Evolutionary conservation across 2,797 vertebrate species (phyloP).

Genomic region (Eremophila alpestris): DNA sequence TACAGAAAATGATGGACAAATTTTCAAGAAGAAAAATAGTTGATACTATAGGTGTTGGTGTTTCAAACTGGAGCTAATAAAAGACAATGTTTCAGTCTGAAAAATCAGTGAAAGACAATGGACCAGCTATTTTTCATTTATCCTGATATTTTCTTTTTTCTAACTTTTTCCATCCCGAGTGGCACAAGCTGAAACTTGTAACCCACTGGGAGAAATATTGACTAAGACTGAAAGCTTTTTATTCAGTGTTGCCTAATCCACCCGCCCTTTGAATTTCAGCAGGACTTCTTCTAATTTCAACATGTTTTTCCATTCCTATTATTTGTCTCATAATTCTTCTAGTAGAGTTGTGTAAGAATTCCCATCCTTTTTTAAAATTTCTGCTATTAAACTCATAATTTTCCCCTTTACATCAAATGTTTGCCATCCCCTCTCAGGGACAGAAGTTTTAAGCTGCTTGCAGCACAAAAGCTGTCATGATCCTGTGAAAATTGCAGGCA

Average conservation of each 20-base stretch:
- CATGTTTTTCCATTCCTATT: constrained; percentile 4
- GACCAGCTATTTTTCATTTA: neutral
- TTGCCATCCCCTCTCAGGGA: neutral
- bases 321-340: neutral
- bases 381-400: neutral
- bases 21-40: neutral
- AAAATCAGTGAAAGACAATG: neutral
- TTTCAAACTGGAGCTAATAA: neutral
- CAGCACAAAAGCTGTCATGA: neutral
- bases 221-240: neutral
- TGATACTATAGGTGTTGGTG: neutral
- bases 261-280: neutral
- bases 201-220: neutral
- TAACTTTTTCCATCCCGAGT: neutral
- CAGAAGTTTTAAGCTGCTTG: neutral
- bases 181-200: neutral
- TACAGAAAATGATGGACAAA: neutral
- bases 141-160: constrained; percentile 14
- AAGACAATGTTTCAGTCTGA: neutral
- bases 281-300: neutral
- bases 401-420: neutral
- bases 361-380: neutral
- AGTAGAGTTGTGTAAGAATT: neutral
- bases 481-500: neutral
- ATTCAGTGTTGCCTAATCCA: neutral